These are phyloP conservation scores for Pseudochromis fuscus DNA, from an alignment of 2,797 vertebrate genomes.

Conservation along the genomic window DNA sequence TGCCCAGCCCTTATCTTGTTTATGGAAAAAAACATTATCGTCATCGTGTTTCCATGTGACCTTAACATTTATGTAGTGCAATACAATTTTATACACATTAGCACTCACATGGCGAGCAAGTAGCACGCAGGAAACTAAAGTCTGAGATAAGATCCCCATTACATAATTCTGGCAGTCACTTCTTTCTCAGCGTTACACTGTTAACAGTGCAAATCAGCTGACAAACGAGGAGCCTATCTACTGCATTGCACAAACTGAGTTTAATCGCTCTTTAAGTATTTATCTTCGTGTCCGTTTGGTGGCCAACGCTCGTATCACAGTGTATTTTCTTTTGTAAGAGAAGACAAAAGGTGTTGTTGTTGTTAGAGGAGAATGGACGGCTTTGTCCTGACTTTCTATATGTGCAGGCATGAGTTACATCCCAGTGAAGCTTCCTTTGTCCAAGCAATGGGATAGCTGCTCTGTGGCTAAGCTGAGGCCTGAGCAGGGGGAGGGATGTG, in stretches of 20 bases:
- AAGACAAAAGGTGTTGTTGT: conserved; percentile 76
- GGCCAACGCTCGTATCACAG: conserved; percentile 38
- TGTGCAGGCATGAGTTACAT: conserved; percentile 75
- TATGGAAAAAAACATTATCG: conserved; percentile 14
- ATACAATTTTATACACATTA: conserved; percentile 15
- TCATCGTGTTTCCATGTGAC: conserved; percentile 26
- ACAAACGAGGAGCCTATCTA: not conserved
- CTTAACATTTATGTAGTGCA: conserved; percentile 20
- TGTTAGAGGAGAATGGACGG: conserved; percentile 59
- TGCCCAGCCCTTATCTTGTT: conserved; percentile 13
- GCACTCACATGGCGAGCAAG: conserved; percentile 22
- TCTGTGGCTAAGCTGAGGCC: conserved; percentile 55
- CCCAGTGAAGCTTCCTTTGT: conserved; percentile 73
- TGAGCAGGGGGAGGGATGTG: conserved; percentile 18
- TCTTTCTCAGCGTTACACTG: not conserved
- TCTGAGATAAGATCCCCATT: conserved; percentile 33
- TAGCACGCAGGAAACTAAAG: conserved; percentile 13
- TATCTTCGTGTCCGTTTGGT: not conserved
- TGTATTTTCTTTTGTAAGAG: conserved; percentile 64
- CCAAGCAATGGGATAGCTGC: conserved; percentile 60
- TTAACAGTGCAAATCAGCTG: conserved; percentile 8
- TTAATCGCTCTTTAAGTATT: not conserved
- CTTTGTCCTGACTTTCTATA: conserved; percentile 73
- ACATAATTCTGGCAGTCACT: conserved; percentile 12
- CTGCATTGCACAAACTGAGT: not conserved